Evolutionary conservation across 2,113 vertebrate species (phyloP), one percentile per base, ranked within the genome.

Genomic region (Protobothrops flavoviridis): DNA sequence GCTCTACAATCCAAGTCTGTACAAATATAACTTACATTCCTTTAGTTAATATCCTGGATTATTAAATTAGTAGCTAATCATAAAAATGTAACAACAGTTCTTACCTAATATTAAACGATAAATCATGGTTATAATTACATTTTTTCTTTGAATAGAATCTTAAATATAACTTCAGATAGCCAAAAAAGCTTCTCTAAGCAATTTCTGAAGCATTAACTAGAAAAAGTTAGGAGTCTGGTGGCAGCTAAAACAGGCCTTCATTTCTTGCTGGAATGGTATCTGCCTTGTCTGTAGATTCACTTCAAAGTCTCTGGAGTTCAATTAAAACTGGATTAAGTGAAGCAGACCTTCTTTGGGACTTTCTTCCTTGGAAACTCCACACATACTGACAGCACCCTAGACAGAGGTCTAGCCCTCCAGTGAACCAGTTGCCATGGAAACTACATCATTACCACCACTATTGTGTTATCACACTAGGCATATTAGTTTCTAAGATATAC

Each of bases 231-330:
- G 96, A 91, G 97, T 94, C 3, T 85, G 52, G 93, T 81, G 96
- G 97, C 98, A 98, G 98, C 97, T 4, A 88, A 96, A 97, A 96
- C 96, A 95, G 94, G 96, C 96, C 94, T 95, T 92, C 96, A 95
- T 95, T 96, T 95, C 64, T 7, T 95, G 33, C 87, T 95, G 97
- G 97, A 98, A 98, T 93, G 96, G 97, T 45, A 95, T 91, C 98
- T 97, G 98, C 98, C 97, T 97, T 98, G 96, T 98, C 98, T 91
- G 95, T 97, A 96, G 98, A 97, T 97, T 98, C 98, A 98, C 99
- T 99, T 99, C 98, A 99, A 99, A 99, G 99, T 98, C 99, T 99
- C 99, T 98, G 97, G 99, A 99, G 99, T 99, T 99, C 99, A 99
- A 99, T 99, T 99, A 99, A 99, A 99, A 98, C 98, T 98, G 99